Conservation (phyloP, 2,888 invertebrate species). For the Tribolium freemani region DNA sequence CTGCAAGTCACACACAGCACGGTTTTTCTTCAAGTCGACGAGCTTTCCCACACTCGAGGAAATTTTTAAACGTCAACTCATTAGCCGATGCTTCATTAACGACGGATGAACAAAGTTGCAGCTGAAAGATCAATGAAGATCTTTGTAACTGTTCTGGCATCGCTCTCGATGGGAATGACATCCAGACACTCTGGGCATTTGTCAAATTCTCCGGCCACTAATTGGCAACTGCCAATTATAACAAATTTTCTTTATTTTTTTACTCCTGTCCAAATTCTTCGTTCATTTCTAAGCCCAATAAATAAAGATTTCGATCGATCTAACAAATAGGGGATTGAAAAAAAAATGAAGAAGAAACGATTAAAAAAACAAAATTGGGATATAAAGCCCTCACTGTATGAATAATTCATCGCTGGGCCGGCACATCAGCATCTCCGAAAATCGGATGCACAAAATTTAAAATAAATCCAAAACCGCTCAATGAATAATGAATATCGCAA, state of each 20-base stretch:
- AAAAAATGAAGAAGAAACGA: not conserved
- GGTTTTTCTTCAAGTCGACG: not conserved
- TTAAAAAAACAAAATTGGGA: too few relatives aligned
- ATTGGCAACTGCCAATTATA: not conserved
- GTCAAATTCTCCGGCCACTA: not conserved
- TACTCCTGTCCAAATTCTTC: too few relatives aligned
- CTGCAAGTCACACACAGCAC: not conserved
- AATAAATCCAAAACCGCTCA: too few relatives aligned
- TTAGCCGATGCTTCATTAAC: slow-evolving; percentile 15
- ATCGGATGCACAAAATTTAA: too few relatives aligned
- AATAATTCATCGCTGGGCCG: too few relatives aligned
- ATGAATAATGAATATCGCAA: too few relatives aligned
- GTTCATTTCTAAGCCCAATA: not conserved
- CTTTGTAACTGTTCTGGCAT: not conserved
- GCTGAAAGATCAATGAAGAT: not conserved
- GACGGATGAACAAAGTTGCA: not conserved
- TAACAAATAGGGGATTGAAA: not conserved
- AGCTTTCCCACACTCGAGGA: slow-evolving; percentile 16
- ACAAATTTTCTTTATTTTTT: too few relatives aligned
- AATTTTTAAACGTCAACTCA: slow-evolving; percentile 17
- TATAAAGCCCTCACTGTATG: too few relatives aligned
- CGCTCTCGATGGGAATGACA: not conserved
- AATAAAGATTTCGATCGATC: not conserved
- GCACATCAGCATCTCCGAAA: too few relatives aligned
- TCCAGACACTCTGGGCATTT: not conserved